Evolutionary conservation across 2,113 vertebrate species (phyloP), one percentile per base, ranked within the genome.

Genomic region (Fregetta grallaria): DNA sequence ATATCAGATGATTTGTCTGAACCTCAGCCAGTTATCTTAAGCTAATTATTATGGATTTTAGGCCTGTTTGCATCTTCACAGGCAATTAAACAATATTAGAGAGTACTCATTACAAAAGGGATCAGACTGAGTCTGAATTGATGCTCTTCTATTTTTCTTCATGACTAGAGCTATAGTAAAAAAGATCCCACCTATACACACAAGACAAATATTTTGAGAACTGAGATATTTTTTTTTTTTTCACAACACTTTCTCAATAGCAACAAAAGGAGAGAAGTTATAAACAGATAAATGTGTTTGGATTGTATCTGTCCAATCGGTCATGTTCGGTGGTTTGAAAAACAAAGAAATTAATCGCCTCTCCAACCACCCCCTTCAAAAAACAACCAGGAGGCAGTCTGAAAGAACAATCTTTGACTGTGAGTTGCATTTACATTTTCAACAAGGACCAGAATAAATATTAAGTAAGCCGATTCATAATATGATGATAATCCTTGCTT

Each of bases 1-100:
- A 86, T 93, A 83, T 63, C 38, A 27, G 55, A 73, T 76, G 58
- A 76, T 86, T 88, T 83, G 55, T 42, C 52, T 77, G 71, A 96
- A 83, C 38, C 32, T 70, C 47, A 71, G 50, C 29, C 78, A 81
- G 63, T 77, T 93, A 83, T 96, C 65, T 93, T 96, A 66, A 93
- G 82, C 32, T 97, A 96, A 95, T 95, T 95, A 93, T 88, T 96
- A 90, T 86, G 82, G 88, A 95, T 95, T 94, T 93, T 93, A 83
- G 84, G 42, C 42, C 42, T 86, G 59, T 80, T 96, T 92, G 40
- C 75, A 80, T 93, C 90, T 90, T 96, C 79, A 90, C 65, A 76
- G 82, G 52, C 88, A 92, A 88, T 97, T 92, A 93, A 90, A 83
- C 86, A 83, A 38, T 88, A 70, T 94, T 96, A 94, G 82, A 88